These are phyloP conservation scores for Hycleus phaleratus DNA, from an alignment of 1,140 invertebrate species.

Conservation along the genomic window DNA sequence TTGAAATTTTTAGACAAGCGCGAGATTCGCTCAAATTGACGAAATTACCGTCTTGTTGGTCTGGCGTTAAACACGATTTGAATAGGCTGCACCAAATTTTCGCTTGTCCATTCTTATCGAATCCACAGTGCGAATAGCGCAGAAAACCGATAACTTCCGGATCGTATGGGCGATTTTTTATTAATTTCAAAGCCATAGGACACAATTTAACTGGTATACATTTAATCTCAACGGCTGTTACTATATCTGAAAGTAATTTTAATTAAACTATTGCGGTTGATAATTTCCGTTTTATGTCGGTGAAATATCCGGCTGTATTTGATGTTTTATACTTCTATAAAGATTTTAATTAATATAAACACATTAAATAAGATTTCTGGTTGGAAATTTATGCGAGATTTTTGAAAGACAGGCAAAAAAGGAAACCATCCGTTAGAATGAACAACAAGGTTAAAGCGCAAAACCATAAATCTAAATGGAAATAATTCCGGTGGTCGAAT, in stretches of 20 bases:
- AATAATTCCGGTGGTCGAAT: too few relatives aligned
- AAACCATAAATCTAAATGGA: too few relatives aligned
- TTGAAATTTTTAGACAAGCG: background rate
- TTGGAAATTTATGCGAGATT: too few relatives aligned
- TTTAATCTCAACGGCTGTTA: slow-evolving; percentile 10
- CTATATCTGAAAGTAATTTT: slow-evolving; percentile 4
- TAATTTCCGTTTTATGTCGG: too few relatives aligned
- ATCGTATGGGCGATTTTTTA: slow-evolving; percentile 14
- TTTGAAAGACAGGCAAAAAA: too few relatives aligned
- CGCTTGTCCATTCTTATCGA: slow-evolving; percentile 1
- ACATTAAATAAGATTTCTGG: too few relatives aligned
- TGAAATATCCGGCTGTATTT: too few relatives aligned
- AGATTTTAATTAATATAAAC: too few relatives aligned
- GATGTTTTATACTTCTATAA: too few relatives aligned
- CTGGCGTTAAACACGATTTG: slow-evolving; percentile 6
- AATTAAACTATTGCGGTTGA: too few relatives aligned
- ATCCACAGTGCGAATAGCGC: slow-evolving; percentile 11
- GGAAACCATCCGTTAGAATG: too few relatives aligned
- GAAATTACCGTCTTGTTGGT: background rate
- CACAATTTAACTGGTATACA: slow-evolving; percentile 19
- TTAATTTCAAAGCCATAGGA: slow-evolving; percentile 15
- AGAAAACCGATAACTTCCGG: slow-evolving; percentile 12
- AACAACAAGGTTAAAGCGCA: too few relatives aligned
- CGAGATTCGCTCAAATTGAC: background rate
- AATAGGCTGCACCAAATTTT: slow-evolving; percentile 13